Evolutionary conservation across 2,797 vertebrate genomes (phyloP).

Genomic region (Myiothlypis coronata): DNA sequence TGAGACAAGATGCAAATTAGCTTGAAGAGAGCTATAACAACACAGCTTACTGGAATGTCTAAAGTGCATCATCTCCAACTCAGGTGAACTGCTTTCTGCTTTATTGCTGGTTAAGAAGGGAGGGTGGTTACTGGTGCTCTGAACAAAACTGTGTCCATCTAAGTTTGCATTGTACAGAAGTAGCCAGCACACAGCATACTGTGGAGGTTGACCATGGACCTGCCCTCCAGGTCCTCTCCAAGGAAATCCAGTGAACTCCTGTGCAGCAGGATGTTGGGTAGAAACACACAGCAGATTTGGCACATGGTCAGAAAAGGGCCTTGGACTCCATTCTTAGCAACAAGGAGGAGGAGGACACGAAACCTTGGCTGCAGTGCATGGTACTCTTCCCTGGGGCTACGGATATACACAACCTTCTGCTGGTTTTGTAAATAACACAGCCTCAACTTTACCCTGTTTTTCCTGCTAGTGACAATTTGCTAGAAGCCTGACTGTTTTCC

Average conservation of each 20-base stretch:
- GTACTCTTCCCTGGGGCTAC: not conserved
- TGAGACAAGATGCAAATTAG: not conserved
- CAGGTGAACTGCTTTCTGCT: not conserved
- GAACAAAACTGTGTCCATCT: not conserved
- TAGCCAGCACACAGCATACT: rapidly evolving
- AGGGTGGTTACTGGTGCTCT: not conserved
- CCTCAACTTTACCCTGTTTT: not conserved
- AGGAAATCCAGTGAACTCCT: not conserved
- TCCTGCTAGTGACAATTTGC: not conserved
- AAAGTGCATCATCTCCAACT: not conserved
- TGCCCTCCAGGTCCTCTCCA: not conserved
- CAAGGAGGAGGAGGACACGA: not conserved
- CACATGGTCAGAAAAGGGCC: not conserved
- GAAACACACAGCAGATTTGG: not conserved
- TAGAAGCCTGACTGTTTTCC: not conserved
- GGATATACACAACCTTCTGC: not conserved
- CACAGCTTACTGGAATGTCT: not conserved
- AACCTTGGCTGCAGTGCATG: not conserved
- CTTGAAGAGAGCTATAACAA: not conserved
- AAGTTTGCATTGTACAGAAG: not conserved
- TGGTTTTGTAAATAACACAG: not conserved
- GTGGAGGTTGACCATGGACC: not conserved
- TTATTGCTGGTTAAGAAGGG: not conserved
- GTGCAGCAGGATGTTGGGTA: not conserved
- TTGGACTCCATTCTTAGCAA: not conserved